Conservation (phyloP, 2,113 vertebrate genomes). For the Pangasianodon hypophthalmus region DNA sequence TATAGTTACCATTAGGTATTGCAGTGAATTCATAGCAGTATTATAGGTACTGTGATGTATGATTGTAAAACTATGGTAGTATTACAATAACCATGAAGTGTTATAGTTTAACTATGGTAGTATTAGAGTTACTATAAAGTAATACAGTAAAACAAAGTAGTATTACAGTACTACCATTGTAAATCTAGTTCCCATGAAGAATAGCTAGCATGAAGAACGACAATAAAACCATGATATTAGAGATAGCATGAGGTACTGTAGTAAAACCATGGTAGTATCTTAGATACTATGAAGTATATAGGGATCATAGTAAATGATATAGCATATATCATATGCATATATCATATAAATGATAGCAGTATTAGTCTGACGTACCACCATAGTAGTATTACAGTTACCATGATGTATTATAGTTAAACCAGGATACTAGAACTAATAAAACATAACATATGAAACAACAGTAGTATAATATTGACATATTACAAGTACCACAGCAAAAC, state of each 20-base stretch:
- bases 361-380: neutral
- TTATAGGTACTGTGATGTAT: neutral
- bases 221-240: neutral
- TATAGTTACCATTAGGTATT: neutral
- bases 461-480: no score
- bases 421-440: no score
- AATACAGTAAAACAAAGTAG: no score
- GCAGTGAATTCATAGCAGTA: neutral
- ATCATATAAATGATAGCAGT: no score
- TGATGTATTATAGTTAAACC: no score
- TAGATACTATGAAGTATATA: no score
- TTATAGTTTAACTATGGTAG: neutral
- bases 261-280: neutral
- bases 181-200: neutral
- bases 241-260: neutral
- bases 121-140: neutral
- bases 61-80: neutral
- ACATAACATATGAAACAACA: no score
- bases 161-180: neutral
- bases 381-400: neutral
- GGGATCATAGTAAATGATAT: no score
- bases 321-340: no score
- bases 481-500: no score
- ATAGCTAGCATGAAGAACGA: neutral
- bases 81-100: neutral